Conservation (phyloP, 2,888 invertebrate species). For the Clunio marinus region DNA sequence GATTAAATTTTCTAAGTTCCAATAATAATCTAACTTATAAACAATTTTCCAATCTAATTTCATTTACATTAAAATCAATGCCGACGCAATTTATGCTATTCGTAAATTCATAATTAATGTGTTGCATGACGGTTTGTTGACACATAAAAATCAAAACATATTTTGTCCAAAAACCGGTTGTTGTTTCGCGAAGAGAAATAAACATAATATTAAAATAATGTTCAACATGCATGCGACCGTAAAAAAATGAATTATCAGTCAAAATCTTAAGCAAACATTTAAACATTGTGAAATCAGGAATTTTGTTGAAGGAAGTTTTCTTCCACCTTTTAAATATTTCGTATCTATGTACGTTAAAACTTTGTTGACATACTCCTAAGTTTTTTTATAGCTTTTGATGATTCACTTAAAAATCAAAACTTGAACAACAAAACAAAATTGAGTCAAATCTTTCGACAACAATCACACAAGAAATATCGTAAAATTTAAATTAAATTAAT, state of each 20-base stretch:
- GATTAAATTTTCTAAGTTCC: too few species aligned
- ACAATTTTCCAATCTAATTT: too few species aligned
- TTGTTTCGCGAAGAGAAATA: neutral
- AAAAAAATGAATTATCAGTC: neutral
- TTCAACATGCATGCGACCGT: neutral
- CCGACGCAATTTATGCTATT: neutral
- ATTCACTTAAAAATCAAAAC: constrained; percentile 7
- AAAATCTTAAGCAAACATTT: constrained; percentile 8
- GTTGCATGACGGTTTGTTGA: constrained; percentile 2
- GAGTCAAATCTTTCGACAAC: neutral
- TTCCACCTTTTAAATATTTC: constrained; percentile 5
- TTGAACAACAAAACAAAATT: constrained; percentile 13
- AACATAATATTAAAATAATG: neutral
- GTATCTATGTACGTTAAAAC: neutral
- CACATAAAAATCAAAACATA: constrained; percentile 6
- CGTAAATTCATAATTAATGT: neutral
- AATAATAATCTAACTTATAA: too few species aligned
- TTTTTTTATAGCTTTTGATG: neutral
- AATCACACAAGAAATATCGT: constrained; percentile 11
- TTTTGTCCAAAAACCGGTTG: neutral
- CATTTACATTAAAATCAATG: constrained; percentile 22
- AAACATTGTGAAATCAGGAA: too few species aligned
- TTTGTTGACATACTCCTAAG: neutral
- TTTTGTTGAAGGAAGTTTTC: too few species aligned
- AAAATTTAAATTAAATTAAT: constrained; percentile 30